A percentile compares a stretch with the other conserved stretches of the same genome.
phyloP scores from a whole-genome alignment of 1,140 invertebrate species.

The Bombyx mandarina region DNA sequence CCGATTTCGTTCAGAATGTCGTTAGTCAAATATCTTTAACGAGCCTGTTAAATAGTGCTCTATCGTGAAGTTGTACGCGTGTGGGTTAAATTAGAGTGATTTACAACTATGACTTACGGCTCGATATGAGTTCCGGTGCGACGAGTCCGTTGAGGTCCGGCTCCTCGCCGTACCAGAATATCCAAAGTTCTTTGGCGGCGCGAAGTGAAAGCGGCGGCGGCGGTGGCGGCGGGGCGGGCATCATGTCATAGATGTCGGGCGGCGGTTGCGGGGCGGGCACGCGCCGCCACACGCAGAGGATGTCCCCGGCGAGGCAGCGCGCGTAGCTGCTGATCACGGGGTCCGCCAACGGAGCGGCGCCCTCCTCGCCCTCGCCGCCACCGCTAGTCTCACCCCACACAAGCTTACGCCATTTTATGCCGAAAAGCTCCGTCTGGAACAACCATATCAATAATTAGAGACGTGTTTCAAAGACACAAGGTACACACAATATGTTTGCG shows the following conservation, averaged over 20 bases:
- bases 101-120: slow-evolving; percentile 74
- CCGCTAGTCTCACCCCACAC: slow-evolving; percentile 82
- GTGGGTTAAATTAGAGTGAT: not conserved
- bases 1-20: not conserved
- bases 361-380: slow-evolving; percentile 70
- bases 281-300: slow-evolving; percentile 96
- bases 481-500: too few species aligned
- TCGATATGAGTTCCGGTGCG: slow-evolving; percentile 82
- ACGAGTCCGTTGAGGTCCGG: slow-evolving; percentile 89
- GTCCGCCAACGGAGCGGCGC: slow-evolving; percentile 86
- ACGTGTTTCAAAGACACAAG: too few species aligned
- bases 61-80: not conserved
- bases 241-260: slow-evolving; percentile 76
- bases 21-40: not conserved
- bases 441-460: slow-evolving; percentile 11
- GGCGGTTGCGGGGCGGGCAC: slow-evolving; percentile 74
- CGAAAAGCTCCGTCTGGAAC: slow-evolving; percentile 95
- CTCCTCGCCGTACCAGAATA: slow-evolving; percentile 99
- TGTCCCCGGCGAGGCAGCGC: slow-evolving; percentile 93
- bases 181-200: slow-evolving; percentile 95
- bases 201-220: slow-evolving; percentile 80
- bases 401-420: slow-evolving; percentile 98
- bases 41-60: not conserved
- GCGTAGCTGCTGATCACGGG: slow-evolving; percentile 94
- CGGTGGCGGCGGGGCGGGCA: slow-evolving; percentile 48